Percentiles rank a stretch among this genome's conserved stretches.
These are phyloP conservation scores for Eupeodes luniger DNA, from an alignment of 2,888 invertebrate genomes.

Conservation along the genomic window DNA sequence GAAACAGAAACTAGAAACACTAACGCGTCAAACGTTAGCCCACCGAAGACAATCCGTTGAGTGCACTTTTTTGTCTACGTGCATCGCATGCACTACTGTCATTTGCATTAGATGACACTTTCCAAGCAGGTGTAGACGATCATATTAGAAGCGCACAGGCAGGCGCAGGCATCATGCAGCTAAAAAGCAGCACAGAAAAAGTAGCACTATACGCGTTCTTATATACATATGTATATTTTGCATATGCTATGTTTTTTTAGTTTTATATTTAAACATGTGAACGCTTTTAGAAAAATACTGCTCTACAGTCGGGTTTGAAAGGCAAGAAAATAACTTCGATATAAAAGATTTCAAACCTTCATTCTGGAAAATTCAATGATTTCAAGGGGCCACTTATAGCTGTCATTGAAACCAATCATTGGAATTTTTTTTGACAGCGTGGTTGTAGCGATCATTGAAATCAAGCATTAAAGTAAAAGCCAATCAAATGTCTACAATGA, in stretches of 20 bases:
- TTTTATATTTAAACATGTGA: slow-evolving; percentile 58
- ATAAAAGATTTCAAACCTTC: background rate
- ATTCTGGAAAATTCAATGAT: background rate
- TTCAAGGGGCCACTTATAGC: background rate
- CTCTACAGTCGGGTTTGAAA: slow-evolving; percentile 14
- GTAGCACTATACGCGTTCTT: background rate
- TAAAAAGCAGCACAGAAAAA: background rate
- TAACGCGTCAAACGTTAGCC: slow-evolving; percentile 34
- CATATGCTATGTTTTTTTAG: background rate
- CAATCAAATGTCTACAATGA: too few relatives aligned
- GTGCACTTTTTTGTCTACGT: slow-evolving; percentile 75
- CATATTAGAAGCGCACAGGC: slow-evolving; percentile 40
- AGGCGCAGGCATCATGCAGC: slow-evolving; percentile 11
- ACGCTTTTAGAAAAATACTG: background rate
- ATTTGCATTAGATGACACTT: slow-evolving; percentile 73
- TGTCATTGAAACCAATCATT: too few relatives aligned
- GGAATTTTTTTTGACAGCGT: too few relatives aligned
- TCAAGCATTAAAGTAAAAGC: too few relatives aligned
- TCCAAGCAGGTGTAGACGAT: slow-evolving; percentile 73
- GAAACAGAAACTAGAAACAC: slow-evolving; percentile 13
- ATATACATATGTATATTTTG: too few relatives aligned
- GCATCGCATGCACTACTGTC: slow-evolving; percentile 64
- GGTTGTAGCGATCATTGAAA: too few relatives aligned
- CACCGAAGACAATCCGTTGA: slow-evolving; percentile 69
- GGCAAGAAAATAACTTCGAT: background rate